Percentiles rank a stretch among this genome's conserved stretches.
Conservation (phyloP, 2,888 invertebrate genomes). For the Bombyx huttoni region DNA sequence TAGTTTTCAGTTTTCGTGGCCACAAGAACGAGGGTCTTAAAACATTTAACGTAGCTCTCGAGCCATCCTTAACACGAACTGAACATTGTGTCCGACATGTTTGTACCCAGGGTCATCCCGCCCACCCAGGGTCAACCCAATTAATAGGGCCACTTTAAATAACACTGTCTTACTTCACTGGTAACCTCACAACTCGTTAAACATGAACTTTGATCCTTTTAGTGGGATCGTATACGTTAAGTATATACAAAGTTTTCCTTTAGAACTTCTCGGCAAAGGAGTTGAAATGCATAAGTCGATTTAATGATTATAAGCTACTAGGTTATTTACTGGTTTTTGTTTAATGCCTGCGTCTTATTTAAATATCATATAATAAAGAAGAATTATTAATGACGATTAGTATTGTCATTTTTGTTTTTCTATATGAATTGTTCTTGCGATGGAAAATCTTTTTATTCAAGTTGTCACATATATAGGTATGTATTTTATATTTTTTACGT, state of each 20-base stretch:
- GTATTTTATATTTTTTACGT: too few relatives aligned
- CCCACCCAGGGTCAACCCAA: slow-evolving; percentile 8
- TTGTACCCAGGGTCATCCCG: slow-evolving; percentile 15
- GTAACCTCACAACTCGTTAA: slow-evolving; percentile 3
- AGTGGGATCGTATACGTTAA: not conserved
- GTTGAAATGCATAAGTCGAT: not conserved
- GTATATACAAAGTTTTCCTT: not conserved
- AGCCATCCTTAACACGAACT: slow-evolving; percentile 36
- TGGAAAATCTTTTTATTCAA: too few relatives aligned
- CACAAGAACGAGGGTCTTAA: slow-evolving; percentile 29
- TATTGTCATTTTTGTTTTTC: too few relatives aligned
- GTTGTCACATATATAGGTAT: too few relatives aligned
- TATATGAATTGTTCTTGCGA: too few relatives aligned
- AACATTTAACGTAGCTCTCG: slow-evolving; percentile 33
- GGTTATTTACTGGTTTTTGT: too few relatives aligned
- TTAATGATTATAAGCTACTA: not conserved
- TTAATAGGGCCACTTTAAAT: slow-evolving; percentile 14
- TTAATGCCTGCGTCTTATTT: too few relatives aligned
- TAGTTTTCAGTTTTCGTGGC: slow-evolving; percentile 13
- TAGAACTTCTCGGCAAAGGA: not conserved
- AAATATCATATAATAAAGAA: too few relatives aligned
- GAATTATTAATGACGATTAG: too few relatives aligned
- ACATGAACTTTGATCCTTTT: slow-evolving; percentile 4
- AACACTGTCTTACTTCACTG: slow-evolving; percentile 9
- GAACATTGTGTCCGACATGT: slow-evolving; percentile 33